Evolutionary conservation across 2,888 invertebrate species (phyloP).

Genomic region (Protonemura montana): DNA sequence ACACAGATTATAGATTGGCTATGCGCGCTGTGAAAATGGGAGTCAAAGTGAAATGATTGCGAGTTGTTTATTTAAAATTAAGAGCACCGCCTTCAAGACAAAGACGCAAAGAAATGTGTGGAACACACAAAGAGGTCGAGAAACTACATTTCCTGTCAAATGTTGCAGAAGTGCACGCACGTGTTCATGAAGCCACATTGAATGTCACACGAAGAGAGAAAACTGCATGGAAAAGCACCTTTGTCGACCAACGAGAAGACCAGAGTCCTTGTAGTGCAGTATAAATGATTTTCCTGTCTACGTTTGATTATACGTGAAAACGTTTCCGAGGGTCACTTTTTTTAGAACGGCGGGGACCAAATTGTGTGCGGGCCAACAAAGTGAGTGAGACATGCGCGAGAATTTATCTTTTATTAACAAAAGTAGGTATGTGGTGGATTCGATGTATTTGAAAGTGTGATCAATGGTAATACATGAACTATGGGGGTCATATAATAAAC

Average conservation of each 20-base stretch:
- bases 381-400: background rate
- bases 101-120: background rate
- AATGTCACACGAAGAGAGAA: too few relatives aligned
- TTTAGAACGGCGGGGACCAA: background rate
- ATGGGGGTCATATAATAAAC: constrained; percentile 8
- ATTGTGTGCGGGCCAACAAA: background rate
- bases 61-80: background rate
- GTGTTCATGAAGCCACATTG: background rate
- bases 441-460: constrained; percentile 19
- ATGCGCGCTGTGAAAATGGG: too few relatives aligned
- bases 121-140: background rate
- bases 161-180: background rate
- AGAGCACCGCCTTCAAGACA: background rate
- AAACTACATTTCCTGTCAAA: background rate
- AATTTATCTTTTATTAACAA: background rate
- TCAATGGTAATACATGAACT: constrained; percentile 7
- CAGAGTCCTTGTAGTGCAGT: background rate
- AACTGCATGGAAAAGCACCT: background rate
- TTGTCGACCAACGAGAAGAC: background rate
- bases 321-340: background rate
- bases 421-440: background rate
- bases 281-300: background rate
- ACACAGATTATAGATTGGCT: too few relatives aligned
- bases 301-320: background rate
- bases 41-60: too few relatives aligned